phyloP scores from a whole-genome alignment of 2,888 invertebrate genomes.

The Bellardia bayeri region DNA sequence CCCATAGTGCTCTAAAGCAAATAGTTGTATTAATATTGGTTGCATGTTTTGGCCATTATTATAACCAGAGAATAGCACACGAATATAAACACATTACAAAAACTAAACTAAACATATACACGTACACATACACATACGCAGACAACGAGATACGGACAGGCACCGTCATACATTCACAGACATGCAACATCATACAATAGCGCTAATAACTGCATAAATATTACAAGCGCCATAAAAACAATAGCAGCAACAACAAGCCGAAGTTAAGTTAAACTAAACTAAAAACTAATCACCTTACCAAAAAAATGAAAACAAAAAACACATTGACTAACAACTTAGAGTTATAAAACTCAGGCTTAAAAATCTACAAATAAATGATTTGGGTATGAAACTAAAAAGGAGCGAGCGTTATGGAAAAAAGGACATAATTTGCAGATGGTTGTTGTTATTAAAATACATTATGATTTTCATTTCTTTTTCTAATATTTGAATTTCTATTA shows the following conservation, averaged over 20 bases:
- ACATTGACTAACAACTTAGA: slow-evolving; percentile 16
- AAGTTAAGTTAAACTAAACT: slow-evolving; percentile 11
- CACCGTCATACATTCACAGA: slow-evolving; percentile 22
- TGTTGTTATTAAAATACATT: slow-evolving; percentile 67
- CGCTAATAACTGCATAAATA: slow-evolving; percentile 71
- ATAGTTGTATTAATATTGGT: slow-evolving; percentile 21
- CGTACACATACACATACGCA: neutral
- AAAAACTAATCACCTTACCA: neutral
- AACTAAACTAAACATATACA: neutral
- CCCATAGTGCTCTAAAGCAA: slow-evolving; percentile 23
- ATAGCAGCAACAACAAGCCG: slow-evolving; percentile 14
- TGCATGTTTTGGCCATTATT: slow-evolving; percentile 57
- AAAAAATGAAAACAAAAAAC: neutral
- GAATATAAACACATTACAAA: slow-evolving; percentile 40
- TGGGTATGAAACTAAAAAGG: neutral
- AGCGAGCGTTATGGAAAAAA: slow-evolving; percentile 4
- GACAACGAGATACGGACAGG: neutral
- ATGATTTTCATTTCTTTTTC: slow-evolving; percentile 60
- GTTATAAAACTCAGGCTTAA: slow-evolving; percentile 67
- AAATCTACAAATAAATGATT: slow-evolving; percentile 67
- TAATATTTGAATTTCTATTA: slow-evolving; percentile 45
- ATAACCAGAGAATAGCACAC: slow-evolving; percentile 58
- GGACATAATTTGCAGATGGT: slow-evolving; percentile 71
- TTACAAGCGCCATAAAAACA: slow-evolving; percentile 43
- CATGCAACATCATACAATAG: slow-evolving; percentile 32